phyloP scores from a whole-genome alignment of 2,797 vertebrate species.

The Rhynchotus rufescens region DNA sequence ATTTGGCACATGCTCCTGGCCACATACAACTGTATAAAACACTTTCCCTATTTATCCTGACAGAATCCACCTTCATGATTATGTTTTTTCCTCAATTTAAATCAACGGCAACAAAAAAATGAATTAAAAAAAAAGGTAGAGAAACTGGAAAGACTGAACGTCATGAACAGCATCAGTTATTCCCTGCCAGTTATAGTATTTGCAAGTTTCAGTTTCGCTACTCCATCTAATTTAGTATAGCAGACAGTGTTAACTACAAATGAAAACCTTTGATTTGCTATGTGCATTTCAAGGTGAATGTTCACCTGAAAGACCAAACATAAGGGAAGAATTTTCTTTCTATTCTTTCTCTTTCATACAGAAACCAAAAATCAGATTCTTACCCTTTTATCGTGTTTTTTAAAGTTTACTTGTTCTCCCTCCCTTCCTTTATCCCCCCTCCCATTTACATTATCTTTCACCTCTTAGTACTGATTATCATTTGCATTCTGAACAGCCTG shows the following conservation, averaged over 20 bases:
- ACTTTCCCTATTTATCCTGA: neutral
- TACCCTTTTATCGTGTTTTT: fast-evolving
- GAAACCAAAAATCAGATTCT: neutral
- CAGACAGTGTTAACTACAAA: neutral
- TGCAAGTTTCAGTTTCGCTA: neutral
- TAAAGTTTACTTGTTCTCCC: neutral
- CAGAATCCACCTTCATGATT: neutral
- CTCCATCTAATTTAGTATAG: neutral
- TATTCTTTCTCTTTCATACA: neutral
- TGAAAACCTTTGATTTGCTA: neutral
- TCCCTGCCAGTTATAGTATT: neutral
- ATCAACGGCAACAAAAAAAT: neutral
- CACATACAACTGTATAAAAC: neutral
- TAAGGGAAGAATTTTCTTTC: neutral
- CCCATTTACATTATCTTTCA: neutral
- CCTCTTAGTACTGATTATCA: neutral
- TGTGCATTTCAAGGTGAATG: neutral
- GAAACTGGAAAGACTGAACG: no score
- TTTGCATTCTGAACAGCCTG: neutral
- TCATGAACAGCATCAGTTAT: no score
- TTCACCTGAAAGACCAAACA: neutral
- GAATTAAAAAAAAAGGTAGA: no score
- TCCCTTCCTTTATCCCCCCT: neutral
- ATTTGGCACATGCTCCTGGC: neutral
- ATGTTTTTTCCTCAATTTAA: neutral